Evolutionary conservation across 1,140 invertebrate genomes (phyloP), one percentile per base, ranked within the genome.

Genomic region (Pomacea maculata): DNA sequence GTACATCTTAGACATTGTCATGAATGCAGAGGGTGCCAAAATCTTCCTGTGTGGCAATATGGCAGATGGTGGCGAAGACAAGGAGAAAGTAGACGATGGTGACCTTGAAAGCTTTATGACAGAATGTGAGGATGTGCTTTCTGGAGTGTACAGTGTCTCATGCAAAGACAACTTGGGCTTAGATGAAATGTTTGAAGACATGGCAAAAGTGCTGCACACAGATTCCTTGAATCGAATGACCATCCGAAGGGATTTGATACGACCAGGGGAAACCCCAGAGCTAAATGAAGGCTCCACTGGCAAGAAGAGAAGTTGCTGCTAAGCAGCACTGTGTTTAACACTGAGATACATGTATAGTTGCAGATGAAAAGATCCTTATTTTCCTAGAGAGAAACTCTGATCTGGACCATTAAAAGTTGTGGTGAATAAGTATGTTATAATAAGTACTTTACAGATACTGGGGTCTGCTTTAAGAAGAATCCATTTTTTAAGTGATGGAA

Each of bases 41-140:
- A 90, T 90, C 83, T 88, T 89, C 75, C 80, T 89, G 1, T 88
- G 87, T 80, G 88, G 88, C 8, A 89, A 89, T 75, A 86, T 88
- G 85, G 83, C 86, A 8, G 89, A 87, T 71, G 86, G 84, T 64
- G 81, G 83, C 34, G 85, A 94, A 25, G 88, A 91, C 75, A 67
- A 81, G 25, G 78, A 81, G 11, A 54, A 64, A 5, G 64, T 67
- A 34, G 94, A 75, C 67, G 96, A 98, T 91, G 93, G 94, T 75
- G 97, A 98, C 89, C 96, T 98, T 91, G 96, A 97, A 91, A 94
- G 94, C 79, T 98, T 98, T 92, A 96, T 96, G 91, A 96, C 97
- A 91, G 96, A 98, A 90, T 98, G 97, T 90, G 96, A 97, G 87
- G 96, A 96, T 88, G 92, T 97, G 71, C 95, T 98, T 82, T 96